Evolutionary conservation across 1,140 invertebrate genomes (phyloP).

Genomic region (Sycophila sp.): DNA sequence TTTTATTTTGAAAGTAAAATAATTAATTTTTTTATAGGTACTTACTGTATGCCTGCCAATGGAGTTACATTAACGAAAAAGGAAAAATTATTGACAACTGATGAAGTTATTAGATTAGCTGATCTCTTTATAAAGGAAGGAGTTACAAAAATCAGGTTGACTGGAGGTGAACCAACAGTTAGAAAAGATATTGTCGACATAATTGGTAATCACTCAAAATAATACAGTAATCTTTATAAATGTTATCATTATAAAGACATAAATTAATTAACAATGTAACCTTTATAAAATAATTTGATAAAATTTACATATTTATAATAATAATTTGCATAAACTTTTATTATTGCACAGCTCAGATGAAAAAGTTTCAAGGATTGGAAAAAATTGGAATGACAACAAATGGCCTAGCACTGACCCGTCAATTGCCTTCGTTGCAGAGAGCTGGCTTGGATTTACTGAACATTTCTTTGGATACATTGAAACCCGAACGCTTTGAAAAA

Average conservation of each 20-base stretch:
- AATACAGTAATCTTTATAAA: neutral
- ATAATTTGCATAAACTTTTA: too few relatives aligned
- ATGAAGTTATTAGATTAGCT: slow-evolving; percentile 84
- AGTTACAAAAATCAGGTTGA: slow-evolving; percentile 92
- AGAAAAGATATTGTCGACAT: slow-evolving; percentile 87
- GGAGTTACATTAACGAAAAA: slow-evolving; percentile 86
- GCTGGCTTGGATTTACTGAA: slow-evolving; percentile 93
- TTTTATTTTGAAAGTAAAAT: slow-evolving; percentile 19
- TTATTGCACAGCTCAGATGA: slow-evolving; percentile 74
- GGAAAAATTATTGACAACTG: slow-evolving; percentile 79
- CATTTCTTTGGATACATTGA: slow-evolving; percentile 93
- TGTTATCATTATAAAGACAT: neutral
- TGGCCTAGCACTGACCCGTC: slow-evolving; percentile 84
- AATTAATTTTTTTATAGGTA: slow-evolving; percentile 75
- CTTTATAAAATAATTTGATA: too few relatives aligned
- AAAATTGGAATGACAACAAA: slow-evolving; percentile 95
- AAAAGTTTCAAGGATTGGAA: slow-evolving; percentile 76
- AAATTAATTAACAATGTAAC: too few relatives aligned
- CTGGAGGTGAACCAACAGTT: slow-evolving; percentile 96
- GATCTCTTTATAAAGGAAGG: slow-evolving; percentile 89
- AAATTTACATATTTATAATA: too few relatives aligned
- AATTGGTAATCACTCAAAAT: slow-evolving; percentile 76
- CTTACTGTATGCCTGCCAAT: slow-evolving; percentile 97
- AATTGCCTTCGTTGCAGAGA: slow-evolving; percentile 79
- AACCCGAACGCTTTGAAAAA: slow-evolving; percentile 85